Conservation (phyloP, 2,888 invertebrate genomes). For the Netelia fuscicornis region DNA sequence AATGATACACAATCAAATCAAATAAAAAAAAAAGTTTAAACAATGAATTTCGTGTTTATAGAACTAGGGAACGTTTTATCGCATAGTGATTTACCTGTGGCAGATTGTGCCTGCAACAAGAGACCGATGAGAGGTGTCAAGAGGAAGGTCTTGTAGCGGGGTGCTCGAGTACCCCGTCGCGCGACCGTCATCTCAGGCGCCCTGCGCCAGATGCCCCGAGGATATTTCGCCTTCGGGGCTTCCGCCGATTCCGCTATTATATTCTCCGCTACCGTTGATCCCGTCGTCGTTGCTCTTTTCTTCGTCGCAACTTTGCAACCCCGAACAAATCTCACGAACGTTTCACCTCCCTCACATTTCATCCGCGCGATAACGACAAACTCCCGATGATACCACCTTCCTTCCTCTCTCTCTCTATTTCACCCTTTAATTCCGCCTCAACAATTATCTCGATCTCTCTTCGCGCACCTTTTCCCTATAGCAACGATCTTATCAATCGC, state of each 20-base stretch:
- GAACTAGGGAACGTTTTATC: not conserved
- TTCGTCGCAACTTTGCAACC: constrained; percentile 11
- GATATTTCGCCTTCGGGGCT: constrained; percentile 73
- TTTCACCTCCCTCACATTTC: constrained; percentile 77
- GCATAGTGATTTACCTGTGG: constrained; percentile 74
- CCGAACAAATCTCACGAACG: constrained; percentile 54
- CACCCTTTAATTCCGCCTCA: too few species aligned
- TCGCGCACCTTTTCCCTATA: too few species aligned
- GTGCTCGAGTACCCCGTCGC: constrained; percentile 80
- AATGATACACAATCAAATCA: too few species aligned
- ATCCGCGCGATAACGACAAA: constrained; percentile 70
- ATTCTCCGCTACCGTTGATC: constrained; percentile 67
- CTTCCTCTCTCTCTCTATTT: not conserved
- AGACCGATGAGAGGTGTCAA: constrained; percentile 78
- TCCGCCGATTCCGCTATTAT: constrained; percentile 56
- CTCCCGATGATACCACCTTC: not conserved
- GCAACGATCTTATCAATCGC: too few species aligned
- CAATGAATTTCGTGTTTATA: not conserved
- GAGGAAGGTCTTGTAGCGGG: constrained; percentile 78
- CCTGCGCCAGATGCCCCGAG: constrained; percentile 78
- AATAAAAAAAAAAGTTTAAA: too few species aligned
- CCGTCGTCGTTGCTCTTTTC: constrained; percentile 57
- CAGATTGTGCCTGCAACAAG: constrained; percentile 76
- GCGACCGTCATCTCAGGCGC: constrained; percentile 83
- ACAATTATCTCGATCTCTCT: too few species aligned